Percentiles rank a stretch among this genome's conserved stretches.
phyloP scores from a whole-genome alignment of 2,888 invertebrate species.

The Melanostoma scalare region DNA sequence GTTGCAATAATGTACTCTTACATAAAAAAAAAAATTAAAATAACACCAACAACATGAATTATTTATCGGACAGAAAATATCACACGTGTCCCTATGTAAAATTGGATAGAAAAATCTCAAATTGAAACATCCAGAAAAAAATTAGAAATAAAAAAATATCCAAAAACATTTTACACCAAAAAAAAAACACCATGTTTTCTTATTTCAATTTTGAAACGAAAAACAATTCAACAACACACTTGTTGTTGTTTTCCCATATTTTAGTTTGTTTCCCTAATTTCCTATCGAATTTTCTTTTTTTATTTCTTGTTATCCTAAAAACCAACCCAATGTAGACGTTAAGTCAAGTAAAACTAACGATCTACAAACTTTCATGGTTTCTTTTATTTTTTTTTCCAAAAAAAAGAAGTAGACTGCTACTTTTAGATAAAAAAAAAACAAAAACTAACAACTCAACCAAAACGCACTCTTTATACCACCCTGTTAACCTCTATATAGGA shows the following conservation, averaged over 20 bases:
- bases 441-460: conserved; percentile 57
- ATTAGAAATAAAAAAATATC: conserved; percentile 64
- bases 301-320: conserved; percentile 1
- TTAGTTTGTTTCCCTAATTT: conserved; percentile 15
- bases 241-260: conserved; percentile 1
- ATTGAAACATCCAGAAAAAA: conserved; percentile 49
- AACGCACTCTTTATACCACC: conserved; percentile 72
- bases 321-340: conserved; percentile 50
- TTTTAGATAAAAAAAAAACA: conserved; percentile 44
- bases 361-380: conserved; percentile 61
- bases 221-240: conserved; percentile 25
- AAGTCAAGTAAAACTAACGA: neutral
- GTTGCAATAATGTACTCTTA: conserved; percentile 72
- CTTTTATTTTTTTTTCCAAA: conserved; percentile 36
- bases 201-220: conserved; percentile 43
- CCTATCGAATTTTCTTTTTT: conserved; percentile 1
- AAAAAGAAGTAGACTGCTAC: conserved; percentile 64
- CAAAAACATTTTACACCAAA: conserved; percentile 67
- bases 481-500: conserved; percentile 72
- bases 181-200: conserved; percentile 66
- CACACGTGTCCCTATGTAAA: conserved; percentile 50
- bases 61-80: conserved; percentile 37
- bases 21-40: conserved; percentile 14
- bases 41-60: neutral
- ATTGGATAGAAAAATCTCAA: conserved; percentile 57